phyloP scores from a whole-genome alignment of 2,113 vertebrate species.

The Paramormyrops kingsleyae region DNA sequence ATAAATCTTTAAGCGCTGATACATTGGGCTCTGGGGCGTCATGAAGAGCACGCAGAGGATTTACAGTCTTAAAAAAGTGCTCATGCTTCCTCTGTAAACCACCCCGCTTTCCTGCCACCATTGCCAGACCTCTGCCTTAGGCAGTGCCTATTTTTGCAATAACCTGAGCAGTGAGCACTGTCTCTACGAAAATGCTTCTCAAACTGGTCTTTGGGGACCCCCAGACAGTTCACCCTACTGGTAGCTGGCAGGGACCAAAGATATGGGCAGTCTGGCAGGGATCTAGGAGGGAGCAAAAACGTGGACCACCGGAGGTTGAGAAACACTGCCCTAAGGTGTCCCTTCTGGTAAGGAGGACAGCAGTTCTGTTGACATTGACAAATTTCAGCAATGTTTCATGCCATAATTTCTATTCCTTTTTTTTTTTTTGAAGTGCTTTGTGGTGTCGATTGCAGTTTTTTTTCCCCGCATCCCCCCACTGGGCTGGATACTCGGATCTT shows the following conservation, averaged over 20 bases:
- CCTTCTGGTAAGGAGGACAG: background rate
- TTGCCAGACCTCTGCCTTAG: background rate
- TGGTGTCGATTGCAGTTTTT: background rate
- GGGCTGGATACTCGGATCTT: background rate
- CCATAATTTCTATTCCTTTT: background rate
- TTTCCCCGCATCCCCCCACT: background rate
- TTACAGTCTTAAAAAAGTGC: background rate
- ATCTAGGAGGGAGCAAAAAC: background rate
- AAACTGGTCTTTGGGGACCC: background rate
- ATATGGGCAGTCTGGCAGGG: background rate
- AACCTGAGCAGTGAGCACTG: background rate
- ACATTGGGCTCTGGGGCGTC: background rate
- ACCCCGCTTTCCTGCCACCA: background rate
- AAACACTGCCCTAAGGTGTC: background rate
- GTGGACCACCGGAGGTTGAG: background rate
- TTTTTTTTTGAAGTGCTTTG: background rate
- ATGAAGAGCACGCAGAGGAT: background rate
- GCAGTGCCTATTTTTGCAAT: background rate
- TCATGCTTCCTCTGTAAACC: background rate
- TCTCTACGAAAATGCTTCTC: background rate
- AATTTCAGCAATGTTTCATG: conserved; percentile 3
- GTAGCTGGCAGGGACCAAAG: background rate
- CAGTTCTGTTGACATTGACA: background rate
- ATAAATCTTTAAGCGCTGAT: background rate
- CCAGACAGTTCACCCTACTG: background rate